A percentile compares a stretch with the other conserved stretches of the same genome.
Evolutionary conservation across 53 echinoderm and acorn worm species (phyloP).

Genomic region (Antedon mediterranea): DNA sequence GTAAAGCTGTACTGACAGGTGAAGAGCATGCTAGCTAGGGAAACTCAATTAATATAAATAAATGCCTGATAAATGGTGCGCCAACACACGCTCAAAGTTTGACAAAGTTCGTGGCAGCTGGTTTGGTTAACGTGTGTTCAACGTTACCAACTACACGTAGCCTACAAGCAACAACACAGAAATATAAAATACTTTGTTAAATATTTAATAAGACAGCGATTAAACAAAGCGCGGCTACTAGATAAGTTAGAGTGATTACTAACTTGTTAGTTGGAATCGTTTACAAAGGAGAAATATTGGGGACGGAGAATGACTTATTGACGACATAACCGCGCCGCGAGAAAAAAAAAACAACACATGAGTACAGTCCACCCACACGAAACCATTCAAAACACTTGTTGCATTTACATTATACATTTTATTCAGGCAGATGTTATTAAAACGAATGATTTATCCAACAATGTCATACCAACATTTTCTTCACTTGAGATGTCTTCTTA

Average conservation of each 20-base stretch:
- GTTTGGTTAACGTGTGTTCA: not conserved
- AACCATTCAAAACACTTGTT: not conserved
- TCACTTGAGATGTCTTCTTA: too few relatives aligned
- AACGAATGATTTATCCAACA: not conserved
- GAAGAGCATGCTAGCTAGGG: not conserved
- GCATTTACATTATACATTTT: not conserved
- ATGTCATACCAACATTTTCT: too few relatives aligned
- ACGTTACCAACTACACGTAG: not conserved
- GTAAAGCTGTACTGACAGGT: not conserved
- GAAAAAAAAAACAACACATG: not conserved
- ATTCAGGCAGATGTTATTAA: not conserved
- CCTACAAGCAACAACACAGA: not conserved
- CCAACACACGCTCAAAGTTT: not conserved
- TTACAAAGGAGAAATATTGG: not conserved
- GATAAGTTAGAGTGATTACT: not conserved
- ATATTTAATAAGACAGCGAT: not conserved
- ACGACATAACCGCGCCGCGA: not conserved
- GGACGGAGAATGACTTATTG: not conserved
- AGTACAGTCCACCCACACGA: not conserved
- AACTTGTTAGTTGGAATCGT: not conserved
- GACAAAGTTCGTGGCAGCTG: not conserved
- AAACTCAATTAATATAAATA: constrained; percentile 99
- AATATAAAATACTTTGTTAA: not conserved
- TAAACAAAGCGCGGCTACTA: not conserved
- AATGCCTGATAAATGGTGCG: constrained; percentile 97